Evolutionary conservation across 1,140 invertebrate species (phyloP).

Genomic region (Bombus superbus): DNA sequence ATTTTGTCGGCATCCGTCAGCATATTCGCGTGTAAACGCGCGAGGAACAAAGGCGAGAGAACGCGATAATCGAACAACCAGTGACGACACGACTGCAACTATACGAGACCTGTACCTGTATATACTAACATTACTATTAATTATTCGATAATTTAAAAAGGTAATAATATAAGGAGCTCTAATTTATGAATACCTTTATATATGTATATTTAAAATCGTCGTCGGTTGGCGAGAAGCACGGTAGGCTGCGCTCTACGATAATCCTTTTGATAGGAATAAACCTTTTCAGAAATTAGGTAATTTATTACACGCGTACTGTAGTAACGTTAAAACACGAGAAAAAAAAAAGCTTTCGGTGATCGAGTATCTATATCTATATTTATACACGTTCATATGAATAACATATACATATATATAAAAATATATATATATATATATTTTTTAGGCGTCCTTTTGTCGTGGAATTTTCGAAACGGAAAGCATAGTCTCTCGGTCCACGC

Average conservation of each 20-base stretch:
- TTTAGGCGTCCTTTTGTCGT: slow-evolving; percentile 74
- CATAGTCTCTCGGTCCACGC: slow-evolving; percentile 42
- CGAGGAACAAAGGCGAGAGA: slow-evolving; percentile 43
- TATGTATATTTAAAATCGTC: slow-evolving; percentile 66
- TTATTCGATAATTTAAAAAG: slow-evolving; percentile 80
- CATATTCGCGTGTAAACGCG: slow-evolving; percentile 51
- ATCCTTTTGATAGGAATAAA: slow-evolving; percentile 26
- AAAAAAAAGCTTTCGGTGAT: slow-evolving; percentile 50
- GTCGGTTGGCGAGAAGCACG: slow-evolving; percentile 71
- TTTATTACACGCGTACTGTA: slow-evolving; percentile 50
- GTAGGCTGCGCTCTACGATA: slow-evolving; percentile 74
- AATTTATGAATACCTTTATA: slow-evolving; percentile 76
- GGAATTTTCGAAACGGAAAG: slow-evolving; percentile 67
- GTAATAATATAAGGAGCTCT: slow-evolving; percentile 74
- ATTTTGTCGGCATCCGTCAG: slow-evolving; percentile 80
- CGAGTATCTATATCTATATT: slow-evolving; percentile 69
- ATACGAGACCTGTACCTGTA: slow-evolving; percentile 84
- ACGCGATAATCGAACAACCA: slow-evolving; percentile 69
- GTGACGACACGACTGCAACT: slow-evolving; percentile 84
- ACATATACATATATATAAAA: slow-evolving; percentile 41
- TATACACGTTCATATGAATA: slow-evolving; percentile 47
- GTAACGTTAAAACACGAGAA: slow-evolving; percentile 15
- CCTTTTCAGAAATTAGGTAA: slow-evolving; percentile 44
- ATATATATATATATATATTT: slow-evolving; percentile 69
- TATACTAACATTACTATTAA: slow-evolving; percentile 82